phyloP scores from a whole-genome alignment of 2,797 vertebrate genomes.

The Pseudotriccus pelzelni region DNA sequence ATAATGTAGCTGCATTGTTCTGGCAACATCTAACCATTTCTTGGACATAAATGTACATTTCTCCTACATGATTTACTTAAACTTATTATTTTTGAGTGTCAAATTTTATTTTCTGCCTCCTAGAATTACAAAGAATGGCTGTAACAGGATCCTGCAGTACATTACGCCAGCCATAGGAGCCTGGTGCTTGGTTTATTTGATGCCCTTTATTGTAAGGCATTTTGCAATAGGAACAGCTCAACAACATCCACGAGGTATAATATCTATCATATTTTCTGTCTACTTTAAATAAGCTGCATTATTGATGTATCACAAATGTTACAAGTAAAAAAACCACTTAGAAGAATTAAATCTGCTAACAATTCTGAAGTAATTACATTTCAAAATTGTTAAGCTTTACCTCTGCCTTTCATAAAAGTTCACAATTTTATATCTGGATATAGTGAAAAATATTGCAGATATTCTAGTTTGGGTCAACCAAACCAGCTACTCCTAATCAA shows the following conservation, averaged over 20 bases:
- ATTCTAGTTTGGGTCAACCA: not conserved
- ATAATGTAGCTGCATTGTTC: constrained; percentile 87
- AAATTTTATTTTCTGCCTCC: constrained; percentile 82
- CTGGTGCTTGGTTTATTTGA: constrained; percentile 52
- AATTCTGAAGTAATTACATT: constrained; percentile 25
- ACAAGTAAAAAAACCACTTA: constrained; percentile 52
- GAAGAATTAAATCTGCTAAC: constrained; percentile 44
- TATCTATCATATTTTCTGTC: constrained; percentile 44
- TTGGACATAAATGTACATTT: constrained; percentile 76
- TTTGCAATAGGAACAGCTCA: constrained; percentile 58
- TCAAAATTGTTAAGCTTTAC: not conserved
- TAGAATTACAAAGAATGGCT: constrained; percentile 87
- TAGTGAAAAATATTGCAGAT: not conserved
- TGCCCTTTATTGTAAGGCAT: constrained; percentile 44
- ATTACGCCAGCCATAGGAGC: constrained; percentile 74
- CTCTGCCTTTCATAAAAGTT: not conserved
- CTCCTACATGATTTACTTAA: constrained; percentile 78
- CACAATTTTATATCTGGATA: not conserved
- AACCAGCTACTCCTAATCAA: not conserved
- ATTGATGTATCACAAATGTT: constrained; percentile 57
- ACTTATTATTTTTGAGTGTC: constrained; percentile 84
- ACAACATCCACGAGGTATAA: constrained; percentile 28
- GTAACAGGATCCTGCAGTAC: constrained; percentile 90
- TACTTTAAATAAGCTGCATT: constrained; percentile 59
- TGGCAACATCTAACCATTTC: constrained; percentile 79